Evolutionary conservation across 2,888 invertebrate species (phyloP).

Genomic region (Steromphala cineraria): DNA sequence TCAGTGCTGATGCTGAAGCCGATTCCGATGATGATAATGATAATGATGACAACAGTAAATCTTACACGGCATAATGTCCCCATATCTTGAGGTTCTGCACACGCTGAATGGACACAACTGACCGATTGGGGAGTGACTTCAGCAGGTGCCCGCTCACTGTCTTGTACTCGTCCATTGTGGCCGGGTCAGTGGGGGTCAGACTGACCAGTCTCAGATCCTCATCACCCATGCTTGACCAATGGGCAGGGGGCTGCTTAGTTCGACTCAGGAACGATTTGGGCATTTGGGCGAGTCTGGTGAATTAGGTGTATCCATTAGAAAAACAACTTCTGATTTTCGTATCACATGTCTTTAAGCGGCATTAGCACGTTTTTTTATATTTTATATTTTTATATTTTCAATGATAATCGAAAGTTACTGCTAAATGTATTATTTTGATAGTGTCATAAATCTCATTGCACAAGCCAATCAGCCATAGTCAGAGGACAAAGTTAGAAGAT

Average conservation of each 20-base stretch:
- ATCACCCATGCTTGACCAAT: slow-evolving; percentile 46
- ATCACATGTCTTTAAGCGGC: no score
- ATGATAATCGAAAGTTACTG: no score
- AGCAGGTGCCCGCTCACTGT: slow-evolving; percentile 45
- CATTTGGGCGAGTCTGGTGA: neutral
- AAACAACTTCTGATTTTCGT: no score
- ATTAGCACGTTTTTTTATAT: no score
- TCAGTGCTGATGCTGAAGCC: no score
- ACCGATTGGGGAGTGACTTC: slow-evolving; percentile 47
- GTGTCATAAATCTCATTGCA: no score
- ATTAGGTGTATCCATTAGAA: no score
- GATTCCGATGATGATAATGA: no score
- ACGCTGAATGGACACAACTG: slow-evolving; percentile 46
- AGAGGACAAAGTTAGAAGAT: no score
- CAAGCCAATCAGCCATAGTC: no score
- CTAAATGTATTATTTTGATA: no score
- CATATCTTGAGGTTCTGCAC: slow-evolving; percentile 51
- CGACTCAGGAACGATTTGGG: neutral
- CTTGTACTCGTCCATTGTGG: slow-evolving; percentile 45
- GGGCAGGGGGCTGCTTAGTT: neutral
- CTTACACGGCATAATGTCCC: slow-evolving; percentile 54
- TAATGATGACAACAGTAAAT: neutral
- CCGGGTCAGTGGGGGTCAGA: slow-evolving; percentile 29
- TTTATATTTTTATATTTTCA: no score
- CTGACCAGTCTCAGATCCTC: slow-evolving; percentile 24